Conservation (phyloP, 2,797 vertebrate genomes). For the Galaxias olidus region DNA sequence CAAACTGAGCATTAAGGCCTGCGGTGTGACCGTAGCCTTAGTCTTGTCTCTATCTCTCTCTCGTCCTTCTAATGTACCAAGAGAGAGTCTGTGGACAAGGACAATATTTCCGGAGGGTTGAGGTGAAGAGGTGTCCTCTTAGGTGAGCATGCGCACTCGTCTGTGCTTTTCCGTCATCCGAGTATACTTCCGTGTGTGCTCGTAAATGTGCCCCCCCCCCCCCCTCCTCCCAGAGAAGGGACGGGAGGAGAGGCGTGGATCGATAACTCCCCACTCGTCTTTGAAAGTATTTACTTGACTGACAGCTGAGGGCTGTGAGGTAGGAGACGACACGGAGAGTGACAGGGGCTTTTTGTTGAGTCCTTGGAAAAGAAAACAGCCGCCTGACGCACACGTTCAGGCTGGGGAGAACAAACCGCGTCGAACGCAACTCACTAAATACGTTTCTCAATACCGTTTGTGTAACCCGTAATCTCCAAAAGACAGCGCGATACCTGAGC, state of each 20-base stretch:
- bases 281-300: conserved; percentile 29
- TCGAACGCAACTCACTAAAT: too few relatives aligned
- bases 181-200: background rate
- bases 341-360: background rate
- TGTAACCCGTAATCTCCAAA: too few relatives aligned
- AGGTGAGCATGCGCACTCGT: background rate
- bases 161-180: conserved; percentile 10
- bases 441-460: too few relatives aligned
- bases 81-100: too few relatives aligned
- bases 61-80: too few relatives aligned
- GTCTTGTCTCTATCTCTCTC: background rate
- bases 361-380: conserved; percentile 1
- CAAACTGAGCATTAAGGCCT: too few relatives aligned
- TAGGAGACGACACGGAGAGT: background rate
- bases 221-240: conserved; percentile 37
- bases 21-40: too few relatives aligned
- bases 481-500: too few relatives aligned
- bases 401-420: background rate
- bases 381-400: background rate
- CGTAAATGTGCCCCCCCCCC: conserved; percentile 40
- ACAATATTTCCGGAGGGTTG: background rate
- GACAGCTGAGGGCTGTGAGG: conserved; percentile 29
- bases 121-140: background rate
- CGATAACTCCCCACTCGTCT: conserved; percentile 33
- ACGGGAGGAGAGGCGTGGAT: conserved; percentile 29